Conservation (phyloP, 1,140 invertebrate genomes). For the Ceratosolen solmsi region DNA sequence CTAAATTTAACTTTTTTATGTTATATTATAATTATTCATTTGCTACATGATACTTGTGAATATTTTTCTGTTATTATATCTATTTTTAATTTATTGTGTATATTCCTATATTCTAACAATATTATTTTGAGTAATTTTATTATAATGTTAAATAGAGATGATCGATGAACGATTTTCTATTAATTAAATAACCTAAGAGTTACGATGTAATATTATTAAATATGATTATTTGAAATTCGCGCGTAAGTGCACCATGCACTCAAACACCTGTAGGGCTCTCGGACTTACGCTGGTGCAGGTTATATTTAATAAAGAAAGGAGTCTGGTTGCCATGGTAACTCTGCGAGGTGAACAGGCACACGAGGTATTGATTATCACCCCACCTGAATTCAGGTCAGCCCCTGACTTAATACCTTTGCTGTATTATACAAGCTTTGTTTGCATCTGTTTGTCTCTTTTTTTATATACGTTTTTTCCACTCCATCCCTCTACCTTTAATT, state of each 20-base stretch:
- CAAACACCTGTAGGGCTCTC: conserved; percentile 37
- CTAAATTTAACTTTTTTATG: too few relatives aligned
- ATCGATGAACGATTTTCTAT: too few relatives aligned
- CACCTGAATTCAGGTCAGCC: conserved; percentile 74
- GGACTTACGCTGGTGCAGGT: conserved; percentile 57
- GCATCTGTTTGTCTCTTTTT: conserved; percentile 1
- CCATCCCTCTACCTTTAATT: not conserved
- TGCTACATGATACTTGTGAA: too few relatives aligned
- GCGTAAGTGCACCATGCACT: not conserved
- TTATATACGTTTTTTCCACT: not conserved
- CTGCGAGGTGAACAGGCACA: conserved; percentile 69
- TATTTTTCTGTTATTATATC: too few relatives aligned
- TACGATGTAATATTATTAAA: too few relatives aligned
- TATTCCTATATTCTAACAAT: too few relatives aligned
- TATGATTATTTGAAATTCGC: conserved; percentile 4
- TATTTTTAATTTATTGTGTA: too few relatives aligned
- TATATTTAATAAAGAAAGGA: conserved; percentile 73
- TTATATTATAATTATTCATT: too few relatives aligned
- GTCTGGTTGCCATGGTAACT: conserved; percentile 71
- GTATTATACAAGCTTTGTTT: conserved; percentile 50
- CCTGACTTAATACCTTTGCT: conserved; percentile 71
- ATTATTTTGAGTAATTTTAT: too few relatives aligned
- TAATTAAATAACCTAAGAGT: too few relatives aligned
- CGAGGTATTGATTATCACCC: conserved; percentile 71
- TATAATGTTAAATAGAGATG: too few relatives aligned